Conservation (phyloP, 2,888 invertebrate genomes). For the Heliconius hortense region DNA sequence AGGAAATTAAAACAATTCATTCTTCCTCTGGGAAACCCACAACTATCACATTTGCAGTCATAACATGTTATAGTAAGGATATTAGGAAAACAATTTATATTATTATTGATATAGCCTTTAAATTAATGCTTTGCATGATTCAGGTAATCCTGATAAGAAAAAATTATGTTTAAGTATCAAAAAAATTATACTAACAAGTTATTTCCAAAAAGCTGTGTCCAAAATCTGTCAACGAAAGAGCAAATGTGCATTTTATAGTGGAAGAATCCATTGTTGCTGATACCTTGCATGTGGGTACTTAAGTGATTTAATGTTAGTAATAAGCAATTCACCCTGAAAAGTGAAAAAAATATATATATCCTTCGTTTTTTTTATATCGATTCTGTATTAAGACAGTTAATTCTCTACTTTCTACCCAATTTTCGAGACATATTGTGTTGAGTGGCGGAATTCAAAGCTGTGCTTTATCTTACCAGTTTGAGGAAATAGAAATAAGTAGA, state of each 20-base stretch:
- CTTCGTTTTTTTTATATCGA: not conserved
- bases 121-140: not conserved
- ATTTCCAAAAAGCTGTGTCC: constrained; percentile 87
- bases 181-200: constrained; percentile 79
- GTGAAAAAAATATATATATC: not conserved
- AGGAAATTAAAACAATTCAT: too few relatives aligned
- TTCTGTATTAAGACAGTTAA: not conserved
- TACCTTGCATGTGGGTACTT: constrained; percentile 85
- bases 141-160: not conserved
- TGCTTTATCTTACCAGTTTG: not conserved
- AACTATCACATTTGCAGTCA: too few relatives aligned
- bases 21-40: too few relatives aligned
- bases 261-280: constrained; percentile 91
- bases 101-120: too few relatives aligned
- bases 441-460: not conserved
- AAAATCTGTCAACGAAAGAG: constrained; percentile 89
- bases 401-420: not conserved
- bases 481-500: not conserved
- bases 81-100: too few relatives aligned
- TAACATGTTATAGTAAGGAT: too few relatives aligned
- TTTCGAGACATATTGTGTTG: not conserved
- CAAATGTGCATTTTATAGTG: constrained; percentile 93
- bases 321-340: constrained; percentile 86
- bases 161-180: not conserved
- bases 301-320: constrained; percentile 89